Base-by-base conservation (phyloP, 2,113 vertebrate genomes). In the Xiphorhynchus elegans region DNA sequence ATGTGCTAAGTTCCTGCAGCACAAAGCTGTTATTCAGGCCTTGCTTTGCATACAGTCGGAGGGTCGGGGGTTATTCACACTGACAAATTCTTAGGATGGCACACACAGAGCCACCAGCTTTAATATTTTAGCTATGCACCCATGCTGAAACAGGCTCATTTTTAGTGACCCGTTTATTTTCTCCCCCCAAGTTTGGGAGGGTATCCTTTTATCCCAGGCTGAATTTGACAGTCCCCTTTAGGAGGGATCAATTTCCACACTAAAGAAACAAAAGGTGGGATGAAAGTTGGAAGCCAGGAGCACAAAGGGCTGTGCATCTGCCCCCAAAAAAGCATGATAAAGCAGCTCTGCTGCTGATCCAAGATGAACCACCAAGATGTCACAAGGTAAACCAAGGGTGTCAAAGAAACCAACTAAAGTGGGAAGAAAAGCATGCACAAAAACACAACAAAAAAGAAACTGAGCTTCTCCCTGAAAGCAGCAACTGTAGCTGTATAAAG, bases 1-100 rank as follows among this genome's bases (percentile, higher is more conserved):
- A 5, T 78, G 74, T 72, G 60, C 89, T 58, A 93, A 96, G 96
- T 78, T 94, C 95, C 97, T 72, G 56, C 62, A 96, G 95, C 93
- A 98, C 97, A 98, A 98, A 97, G 97, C 95, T 94, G 96, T 95
- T 89, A 97, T 98, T 98, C 96, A 98, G 95, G 90, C 93, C 95
- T 50, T 92, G 63, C 98, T 99, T 98, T 98, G 97, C 98, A 98
- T 98, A 98, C 97, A 98, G 98, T 98, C 98, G 60, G 98, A 95
- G 98, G 97, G 97, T 96, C 97, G 93, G 97, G 98, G 98, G 98
- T 98, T 98, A 98, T 96, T 97, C 98, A 98, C 98, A 98, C 97
- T 97, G 97, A 96, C 97, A 97, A 97, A 98, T 98, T 96, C 98
- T 98, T 97, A 93, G 98, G 97, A 96, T 55, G 93, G 95, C 92